Conservation (phyloP, 1,140 invertebrate species). For the Drosophila kikkawai region DNA sequence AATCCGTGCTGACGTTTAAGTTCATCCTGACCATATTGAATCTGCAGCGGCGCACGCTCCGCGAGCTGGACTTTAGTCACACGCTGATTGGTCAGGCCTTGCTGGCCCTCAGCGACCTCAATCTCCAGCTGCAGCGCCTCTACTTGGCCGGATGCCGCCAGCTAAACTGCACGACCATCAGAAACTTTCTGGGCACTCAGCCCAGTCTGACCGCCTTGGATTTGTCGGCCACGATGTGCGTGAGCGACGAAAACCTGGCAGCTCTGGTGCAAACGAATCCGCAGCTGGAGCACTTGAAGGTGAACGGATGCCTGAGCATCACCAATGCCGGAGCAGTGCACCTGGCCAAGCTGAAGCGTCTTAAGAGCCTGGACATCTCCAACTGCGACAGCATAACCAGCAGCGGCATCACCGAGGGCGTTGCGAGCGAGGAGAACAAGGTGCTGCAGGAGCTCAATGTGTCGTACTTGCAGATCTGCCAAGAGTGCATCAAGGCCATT, state of each 20-base stretch:
- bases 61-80: conserved; percentile 88
- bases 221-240: conserved; percentile 87
- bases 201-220: conserved; percentile 87
- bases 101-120: conserved; percentile 85
- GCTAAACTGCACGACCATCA: conserved; percentile 87
- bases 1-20: conserved; percentile 90
- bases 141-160: conserved; percentile 88
- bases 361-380: conserved; percentile 88
- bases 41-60: conserved; percentile 86
- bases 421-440: conserved; percentile 85
- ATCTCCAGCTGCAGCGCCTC: conserved; percentile 86
- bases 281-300: conserved; percentile 86
- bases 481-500: conserved; percentile 87
- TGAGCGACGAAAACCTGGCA: conserved; percentile 88
- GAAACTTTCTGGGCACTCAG: conserved; percentile 87
- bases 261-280: conserved; percentile 87
- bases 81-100: conserved; percentile 89
- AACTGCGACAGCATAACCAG: conserved; percentile 88
- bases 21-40: conserved; percentile 88
- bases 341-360: conserved; percentile 86
- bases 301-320: conserved; percentile 87
- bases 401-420: conserved; percentile 87
- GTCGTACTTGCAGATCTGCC: conserved; percentile 87
- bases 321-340: conserved; percentile 87
- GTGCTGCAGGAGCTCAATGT: conserved; percentile 87